These are phyloP conservation scores for Monochamus alternatus DNA, from an alignment of 2,888 invertebrate genomes.

Conservation along the genomic window DNA sequence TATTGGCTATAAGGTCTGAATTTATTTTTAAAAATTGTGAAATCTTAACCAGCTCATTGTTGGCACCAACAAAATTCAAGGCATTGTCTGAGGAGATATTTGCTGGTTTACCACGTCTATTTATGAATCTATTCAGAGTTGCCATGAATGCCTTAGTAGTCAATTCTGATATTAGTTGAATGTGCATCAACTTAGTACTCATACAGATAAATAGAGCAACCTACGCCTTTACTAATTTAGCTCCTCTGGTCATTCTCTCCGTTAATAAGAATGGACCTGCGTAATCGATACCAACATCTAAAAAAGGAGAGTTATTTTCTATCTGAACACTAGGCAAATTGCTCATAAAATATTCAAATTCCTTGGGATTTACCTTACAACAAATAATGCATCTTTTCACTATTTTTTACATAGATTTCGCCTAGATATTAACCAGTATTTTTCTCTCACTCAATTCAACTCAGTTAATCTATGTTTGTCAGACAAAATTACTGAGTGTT, in stretches of 20 bases:
- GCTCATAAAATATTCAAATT: neutral
- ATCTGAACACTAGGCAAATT: neutral
- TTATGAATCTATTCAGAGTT: conserved; percentile 19
- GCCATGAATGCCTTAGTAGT: conserved; percentile 23
- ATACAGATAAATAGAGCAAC: conserved; percentile 55
- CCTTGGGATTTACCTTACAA: conserved; percentile 18
- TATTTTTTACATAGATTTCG: conserved; percentile 34
- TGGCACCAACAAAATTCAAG: neutral
- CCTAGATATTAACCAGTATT: conserved; percentile 33
- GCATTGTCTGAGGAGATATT: conserved; percentile 36
- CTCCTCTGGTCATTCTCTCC: conserved; percentile 27
- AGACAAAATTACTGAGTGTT: no score
- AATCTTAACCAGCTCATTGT: conserved; percentile 28
- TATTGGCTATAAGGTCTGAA: conserved; percentile 17
- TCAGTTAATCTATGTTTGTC: no score
- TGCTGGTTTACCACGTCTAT: conserved; percentile 27
- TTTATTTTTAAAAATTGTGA: conserved; percentile 25
- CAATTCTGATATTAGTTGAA: conserved; percentile 38
- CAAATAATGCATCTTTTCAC: conserved; percentile 20
- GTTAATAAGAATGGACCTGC: conserved; percentile 25
- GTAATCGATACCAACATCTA: conserved; percentile 21
- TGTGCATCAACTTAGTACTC: conserved; percentile 54
- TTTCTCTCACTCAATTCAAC: conserved; percentile 12
- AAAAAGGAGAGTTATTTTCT: neutral
- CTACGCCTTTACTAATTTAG: conserved; percentile 49